phyloP scores from a whole-genome alignment of 2,797 vertebrate genomes.

The Molossus molossus region DNA sequence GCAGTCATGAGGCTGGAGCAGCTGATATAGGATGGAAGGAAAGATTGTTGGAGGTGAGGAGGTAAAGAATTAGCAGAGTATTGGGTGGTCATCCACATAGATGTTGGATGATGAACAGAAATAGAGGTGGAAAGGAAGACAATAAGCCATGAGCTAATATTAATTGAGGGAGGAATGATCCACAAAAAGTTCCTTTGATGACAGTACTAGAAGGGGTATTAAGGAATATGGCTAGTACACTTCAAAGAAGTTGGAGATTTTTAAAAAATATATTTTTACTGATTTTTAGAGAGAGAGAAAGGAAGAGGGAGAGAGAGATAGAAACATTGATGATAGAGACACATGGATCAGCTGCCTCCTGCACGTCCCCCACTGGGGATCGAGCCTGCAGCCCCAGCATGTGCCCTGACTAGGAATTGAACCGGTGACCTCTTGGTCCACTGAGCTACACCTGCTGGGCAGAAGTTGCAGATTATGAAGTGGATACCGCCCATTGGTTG shows the following conservation, averaged over 20 bases:
- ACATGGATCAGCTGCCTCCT: too few species aligned
- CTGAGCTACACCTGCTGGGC: too few species aligned
- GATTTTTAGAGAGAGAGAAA: too few species aligned
- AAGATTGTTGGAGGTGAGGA: conserved; percentile 5
- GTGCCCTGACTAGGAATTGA: too few species aligned
- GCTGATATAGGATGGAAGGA: background rate
- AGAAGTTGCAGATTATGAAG: background rate
- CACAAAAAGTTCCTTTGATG: background rate
- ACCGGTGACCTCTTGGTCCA: too few species aligned
- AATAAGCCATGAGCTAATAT: background rate
- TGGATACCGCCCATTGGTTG: background rate
- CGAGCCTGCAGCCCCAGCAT: too few species aligned
- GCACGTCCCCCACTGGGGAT: too few species aligned
- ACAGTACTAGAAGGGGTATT: background rate
- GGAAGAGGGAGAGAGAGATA: too few species aligned
- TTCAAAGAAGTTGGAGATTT: background rate
- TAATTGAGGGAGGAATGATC: background rate
- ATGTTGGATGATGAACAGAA: conserved; percentile 21
- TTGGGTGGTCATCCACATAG: background rate
- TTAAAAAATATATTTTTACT: too few species aligned
- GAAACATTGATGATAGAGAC: too few species aligned
- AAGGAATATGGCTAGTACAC: background rate
- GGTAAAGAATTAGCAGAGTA: background rate
- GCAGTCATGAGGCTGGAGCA: background rate
- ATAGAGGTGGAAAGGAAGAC: conserved; percentile 16